Evolutionary conservation across 2,113 vertebrate genomes (phyloP), one percentile per base, ranked within the genome.

Genomic region (Pheucticus melanocephalus): DNA sequence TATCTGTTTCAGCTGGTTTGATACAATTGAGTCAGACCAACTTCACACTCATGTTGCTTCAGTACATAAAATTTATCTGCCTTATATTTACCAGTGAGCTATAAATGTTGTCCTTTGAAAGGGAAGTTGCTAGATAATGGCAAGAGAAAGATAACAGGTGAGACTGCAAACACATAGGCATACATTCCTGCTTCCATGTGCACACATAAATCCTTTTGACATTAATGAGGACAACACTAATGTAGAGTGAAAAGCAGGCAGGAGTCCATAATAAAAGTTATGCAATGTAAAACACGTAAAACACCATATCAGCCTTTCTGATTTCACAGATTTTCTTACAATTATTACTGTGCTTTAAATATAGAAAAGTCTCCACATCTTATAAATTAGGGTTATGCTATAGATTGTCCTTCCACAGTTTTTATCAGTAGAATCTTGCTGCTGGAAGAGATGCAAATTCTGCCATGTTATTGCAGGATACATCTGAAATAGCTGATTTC

Each of bases 11-110:
- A 68, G 45, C 71, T 94, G 69, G 70, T 65, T 95, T 91, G 86
- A 35, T 88, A 15, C 63, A 79, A 76, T 82, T 91, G 81, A 92
- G 47, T 89, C 82, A 73, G 78, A 87, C 76, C 50, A 75, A 65
- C 93, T 95, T 94, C 83, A 44, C 68, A 82, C 64, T 88, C 48
- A 1, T 35, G 77, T 80, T 91, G 61, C 66, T 96, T 93, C 87
- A 94, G 88, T 88, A 92, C 88, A 82, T 95, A 95, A 95, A 94
- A 93, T 96, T 95, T 97, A 96, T 95, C 88, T 95, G 61, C 66
- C 80, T 95, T 94, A 53, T 96, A 92, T 95, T 95, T 96, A 95
- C 94, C 94, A 94, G 86, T 48, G 82, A 94, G 88, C 95, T 94
- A 75, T 94, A 95, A 97, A 96, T 94, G 94, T 80, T 96, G 77